Conservation (phyloP, 2,888 invertebrate species). For the Drosophila aldrichi region DNA sequence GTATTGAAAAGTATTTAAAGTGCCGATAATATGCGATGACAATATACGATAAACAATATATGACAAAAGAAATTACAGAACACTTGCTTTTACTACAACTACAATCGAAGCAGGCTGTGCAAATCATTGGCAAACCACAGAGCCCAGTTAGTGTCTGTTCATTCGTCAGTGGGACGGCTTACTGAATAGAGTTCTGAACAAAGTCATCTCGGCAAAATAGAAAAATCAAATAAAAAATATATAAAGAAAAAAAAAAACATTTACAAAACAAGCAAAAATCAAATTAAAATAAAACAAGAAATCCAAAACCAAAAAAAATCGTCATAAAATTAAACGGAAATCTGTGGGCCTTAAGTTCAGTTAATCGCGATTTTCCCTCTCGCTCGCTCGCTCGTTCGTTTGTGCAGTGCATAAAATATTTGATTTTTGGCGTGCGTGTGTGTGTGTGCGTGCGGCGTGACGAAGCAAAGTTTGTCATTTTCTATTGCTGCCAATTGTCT, state of each 20-base stretch:
- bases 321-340: not conserved
- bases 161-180: conserved; percentile 49
- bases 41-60: not conserved
- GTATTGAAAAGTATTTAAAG: not conserved
- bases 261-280: not conserved
- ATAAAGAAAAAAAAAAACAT: not conserved
- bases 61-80: not conserved
- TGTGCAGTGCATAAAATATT: not conserved
- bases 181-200: conserved; percentile 47
- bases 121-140: conserved; percentile 10
- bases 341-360: no score
- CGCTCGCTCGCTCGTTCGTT: not conserved
- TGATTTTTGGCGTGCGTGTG: not conserved
- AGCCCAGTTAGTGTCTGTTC: conserved; percentile 14
- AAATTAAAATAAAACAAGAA: not conserved
- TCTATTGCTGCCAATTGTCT: not conserved
- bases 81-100: not conserved
- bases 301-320: not conserved
- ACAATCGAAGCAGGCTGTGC: conserved; percentile 35
- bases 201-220: conserved; percentile 25
- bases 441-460: not conserved
- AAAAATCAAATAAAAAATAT: conserved; percentile 3
- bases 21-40: conserved; percentile 12
- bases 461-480: not conserved
- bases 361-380: not conserved